These are phyloP conservation scores for Callaeas wilsoni DNA, from an alignment of 2,113 vertebrate species.

Conservation along the genomic window DNA sequence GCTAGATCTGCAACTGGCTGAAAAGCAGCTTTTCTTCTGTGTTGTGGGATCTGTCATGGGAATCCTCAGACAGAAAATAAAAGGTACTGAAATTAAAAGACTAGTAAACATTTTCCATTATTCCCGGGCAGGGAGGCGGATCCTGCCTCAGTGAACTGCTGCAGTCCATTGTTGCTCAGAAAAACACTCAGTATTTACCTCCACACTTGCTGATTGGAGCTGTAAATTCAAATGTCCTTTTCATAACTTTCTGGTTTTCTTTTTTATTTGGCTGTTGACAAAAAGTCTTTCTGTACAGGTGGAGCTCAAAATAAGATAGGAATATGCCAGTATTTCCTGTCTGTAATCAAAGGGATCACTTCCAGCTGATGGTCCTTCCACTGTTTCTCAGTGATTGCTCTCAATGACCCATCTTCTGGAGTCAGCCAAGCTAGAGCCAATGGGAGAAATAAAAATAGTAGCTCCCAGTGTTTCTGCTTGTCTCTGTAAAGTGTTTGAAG, in stretches of 20 bases:
- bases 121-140: not conserved
- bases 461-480: not conserved
- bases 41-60: not conserved
- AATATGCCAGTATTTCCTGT: not conserved
- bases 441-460: not conserved
- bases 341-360: not conserved
- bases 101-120: not conserved
- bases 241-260: not conserved
- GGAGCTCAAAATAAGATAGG: not conserved
- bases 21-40: slow-evolving; percentile 13
- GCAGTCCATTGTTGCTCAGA: not conserved
- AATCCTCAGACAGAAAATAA: not conserved
- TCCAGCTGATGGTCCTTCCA: not conserved
- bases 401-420: not conserved
- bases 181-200: not conserved
- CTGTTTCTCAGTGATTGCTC: not conserved
- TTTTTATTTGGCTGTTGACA: not conserved
- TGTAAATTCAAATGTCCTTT: not conserved
- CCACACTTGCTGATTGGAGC: not conserved
- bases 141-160: not conserved
- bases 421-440: not conserved
- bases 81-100: not conserved
- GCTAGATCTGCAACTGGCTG: not conserved
- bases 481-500: not conserved
- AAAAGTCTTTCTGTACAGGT: not conserved